phyloP scores from a whole-genome alignment of 1,140 invertebrate genomes.

The Lordiphosa clarofinis region DNA sequence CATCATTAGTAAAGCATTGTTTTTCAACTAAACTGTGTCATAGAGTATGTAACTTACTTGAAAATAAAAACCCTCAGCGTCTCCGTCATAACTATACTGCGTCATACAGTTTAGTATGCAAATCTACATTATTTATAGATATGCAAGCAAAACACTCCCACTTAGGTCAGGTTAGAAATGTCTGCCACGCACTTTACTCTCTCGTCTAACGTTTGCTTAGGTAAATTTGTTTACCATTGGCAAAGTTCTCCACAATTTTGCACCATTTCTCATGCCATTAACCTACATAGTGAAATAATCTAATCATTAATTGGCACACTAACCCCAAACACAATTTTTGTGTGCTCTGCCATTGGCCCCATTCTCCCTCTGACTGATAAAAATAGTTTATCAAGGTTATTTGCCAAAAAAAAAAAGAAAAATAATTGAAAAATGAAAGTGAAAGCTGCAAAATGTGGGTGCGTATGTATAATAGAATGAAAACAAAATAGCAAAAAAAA shows the following conservation, averaged over 20 bases:
- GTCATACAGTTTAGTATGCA: neutral
- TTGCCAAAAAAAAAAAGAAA: conserved; percentile 40
- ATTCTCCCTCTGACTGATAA: conserved; percentile 63
- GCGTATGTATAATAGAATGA: conserved; percentile 14
- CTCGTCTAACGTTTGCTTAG: conserved; percentile 51
- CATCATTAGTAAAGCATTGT: conserved; percentile 8
- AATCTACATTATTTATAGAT: conserved; percentile 44
- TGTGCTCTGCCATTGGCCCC: conserved; percentile 64
- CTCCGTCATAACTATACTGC: conserved; percentile 21
- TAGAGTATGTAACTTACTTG: no score
- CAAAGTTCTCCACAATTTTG: conserved; percentile 20
- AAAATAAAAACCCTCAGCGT: no score
- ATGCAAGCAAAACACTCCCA: neutral
- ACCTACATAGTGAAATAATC: conserved; percentile 47
- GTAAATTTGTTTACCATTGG: conserved; percentile 54
- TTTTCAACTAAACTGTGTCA: no score
- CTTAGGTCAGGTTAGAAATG: neutral
- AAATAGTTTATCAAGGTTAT: conserved; percentile 76
- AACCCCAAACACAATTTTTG: conserved; percentile 61
- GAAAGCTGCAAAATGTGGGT: conserved; percentile 27
- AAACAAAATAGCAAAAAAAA: conserved; percentile 5
- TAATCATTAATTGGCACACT: conserved; percentile 76
- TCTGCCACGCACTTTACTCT: conserved; percentile 28
- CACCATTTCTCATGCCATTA: conserved; percentile 40
- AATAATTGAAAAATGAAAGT: conserved; percentile 27